phyloP scores from a whole-genome alignment of 1,140 invertebrate genomes.

The Euura lappo region DNA sequence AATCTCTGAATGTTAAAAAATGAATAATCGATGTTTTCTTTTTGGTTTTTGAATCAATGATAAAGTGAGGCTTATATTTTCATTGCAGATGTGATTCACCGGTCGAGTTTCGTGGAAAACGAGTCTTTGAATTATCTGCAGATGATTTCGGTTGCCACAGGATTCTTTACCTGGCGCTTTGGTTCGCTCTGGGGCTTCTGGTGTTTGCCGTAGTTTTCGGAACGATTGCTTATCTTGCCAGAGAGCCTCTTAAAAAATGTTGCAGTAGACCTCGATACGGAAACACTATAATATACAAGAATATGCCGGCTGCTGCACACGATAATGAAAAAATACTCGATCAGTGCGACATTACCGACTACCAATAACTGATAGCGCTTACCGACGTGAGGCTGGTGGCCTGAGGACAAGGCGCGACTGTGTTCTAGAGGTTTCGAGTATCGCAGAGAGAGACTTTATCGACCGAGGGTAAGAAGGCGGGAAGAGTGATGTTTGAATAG shows the following conservation, averaged over 20 bases:
- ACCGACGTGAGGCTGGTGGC: too few relatives aligned
- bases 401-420: too few relatives aligned
- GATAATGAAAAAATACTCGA: constrained; percentile 28
- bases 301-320: constrained; percentile 53
- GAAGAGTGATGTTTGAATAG: too few relatives aligned
- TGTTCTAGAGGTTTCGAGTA: too few relatives aligned
- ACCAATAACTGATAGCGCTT: neutral
- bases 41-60: neutral
- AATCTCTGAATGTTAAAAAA: neutral
- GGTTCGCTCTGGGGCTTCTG: constrained; percentile 41
- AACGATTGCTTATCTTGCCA: constrained; percentile 40
- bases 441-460: too few relatives aligned
- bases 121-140: constrained; percentile 40
- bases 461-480: too few relatives aligned
- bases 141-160: constrained; percentile 47
- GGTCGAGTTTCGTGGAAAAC: constrained; percentile 30
- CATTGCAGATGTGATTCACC: constrained; percentile 46
- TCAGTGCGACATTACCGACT: neutral
- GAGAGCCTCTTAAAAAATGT: constrained; percentile 45
- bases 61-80: neutral
- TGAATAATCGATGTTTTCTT: neutral
- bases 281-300: constrained; percentile 54
- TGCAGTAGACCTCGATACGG: constrained; percentile 38
- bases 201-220: constrained; percentile 33
- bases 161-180: constrained; percentile 39